phyloP scores from a whole-genome alignment of 2,797 vertebrate genomes.

The Gymnodraco acuticeps region DNA sequence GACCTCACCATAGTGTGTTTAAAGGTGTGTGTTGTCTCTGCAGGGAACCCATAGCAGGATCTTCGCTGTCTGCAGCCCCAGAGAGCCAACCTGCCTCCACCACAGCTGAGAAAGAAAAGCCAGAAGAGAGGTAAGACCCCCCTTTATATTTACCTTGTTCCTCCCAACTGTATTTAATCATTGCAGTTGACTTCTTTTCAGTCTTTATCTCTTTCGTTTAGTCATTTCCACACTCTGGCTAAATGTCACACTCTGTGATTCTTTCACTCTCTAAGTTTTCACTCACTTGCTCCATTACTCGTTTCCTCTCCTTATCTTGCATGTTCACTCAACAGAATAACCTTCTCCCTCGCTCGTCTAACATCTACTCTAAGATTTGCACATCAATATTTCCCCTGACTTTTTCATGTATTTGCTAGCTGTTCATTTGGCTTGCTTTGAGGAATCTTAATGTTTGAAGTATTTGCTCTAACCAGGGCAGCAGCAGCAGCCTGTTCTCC shows the following conservation, averaged over 20 bases:
- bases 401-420: conserved; percentile 24
- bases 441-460: conserved; percentile 39
- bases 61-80: conserved; percentile 81
- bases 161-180: conserved; percentile 11
- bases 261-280: conserved; percentile 32
- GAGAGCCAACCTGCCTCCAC: conserved; percentile 50
- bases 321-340: conserved; percentile 37
- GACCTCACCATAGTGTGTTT: not conserved
- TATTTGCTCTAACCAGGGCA: conserved; percentile 13
- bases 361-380: conserved; percentile 13
- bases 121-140: conserved; percentile 85
- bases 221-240: conserved; percentile 27
- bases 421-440: conserved; percentile 40
- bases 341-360: conserved; percentile 6
- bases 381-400: conserved; percentile 30
- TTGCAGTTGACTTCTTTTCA: not conserved
- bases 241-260: conserved; percentile 32
- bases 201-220: conserved; percentile 20
- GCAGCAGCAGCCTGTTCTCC: conserved; percentile 9
- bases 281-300: conserved; percentile 23
- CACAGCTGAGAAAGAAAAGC: conserved; percentile 76
- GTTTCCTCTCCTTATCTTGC: conserved; percentile 23
- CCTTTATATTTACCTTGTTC: not conserved
- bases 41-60: conserved; percentile 80
- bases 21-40: conserved; percentile 19